Conservation (phyloP, 1,140 invertebrate genomes). For the Samia ricini region DNA sequence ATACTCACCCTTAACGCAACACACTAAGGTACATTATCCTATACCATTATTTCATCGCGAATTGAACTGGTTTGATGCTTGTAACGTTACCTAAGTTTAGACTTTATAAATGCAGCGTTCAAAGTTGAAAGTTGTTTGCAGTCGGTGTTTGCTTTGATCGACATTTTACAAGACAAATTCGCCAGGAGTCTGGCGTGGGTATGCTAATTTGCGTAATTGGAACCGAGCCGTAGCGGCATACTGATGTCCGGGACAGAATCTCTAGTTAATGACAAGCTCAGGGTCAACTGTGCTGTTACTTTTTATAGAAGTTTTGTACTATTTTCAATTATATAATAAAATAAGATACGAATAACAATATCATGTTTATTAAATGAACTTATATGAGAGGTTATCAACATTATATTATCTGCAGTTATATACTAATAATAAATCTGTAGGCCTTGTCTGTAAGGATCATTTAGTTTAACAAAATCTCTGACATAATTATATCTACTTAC, state of each 20-base stretch:
- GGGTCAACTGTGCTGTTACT: background rate
- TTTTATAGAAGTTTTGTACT: background rate
- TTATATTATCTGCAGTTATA: no score
- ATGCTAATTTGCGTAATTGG: constrained; percentile 63
- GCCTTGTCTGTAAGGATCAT: no score
- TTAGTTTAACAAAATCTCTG: no score
- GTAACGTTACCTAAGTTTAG: background rate
- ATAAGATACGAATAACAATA: no score
- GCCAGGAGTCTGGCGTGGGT: constrained; percentile 44
- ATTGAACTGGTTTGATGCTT: background rate
- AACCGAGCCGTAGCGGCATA: constrained; percentile 29
- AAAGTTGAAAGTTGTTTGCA: constrained; percentile 17
- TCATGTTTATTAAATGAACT: no score
- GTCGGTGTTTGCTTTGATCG: constrained; percentile 42
- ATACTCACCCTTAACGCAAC: background rate
- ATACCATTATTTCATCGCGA: background rate
- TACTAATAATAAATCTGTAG: no score
- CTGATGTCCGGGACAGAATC: constrained; percentile 20
- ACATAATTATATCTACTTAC: no score
- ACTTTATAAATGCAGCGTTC: constrained; percentile 13
- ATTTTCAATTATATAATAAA: no score
- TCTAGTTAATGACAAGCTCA: background rate
- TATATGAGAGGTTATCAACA: no score
- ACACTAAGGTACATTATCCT: background rate
- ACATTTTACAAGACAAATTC: constrained; percentile 39